These are phyloP conservation scores for Sebastolobus altivelis DNA, from an alignment of 2,797 vertebrate species.

Conservation along the genomic window DNA sequence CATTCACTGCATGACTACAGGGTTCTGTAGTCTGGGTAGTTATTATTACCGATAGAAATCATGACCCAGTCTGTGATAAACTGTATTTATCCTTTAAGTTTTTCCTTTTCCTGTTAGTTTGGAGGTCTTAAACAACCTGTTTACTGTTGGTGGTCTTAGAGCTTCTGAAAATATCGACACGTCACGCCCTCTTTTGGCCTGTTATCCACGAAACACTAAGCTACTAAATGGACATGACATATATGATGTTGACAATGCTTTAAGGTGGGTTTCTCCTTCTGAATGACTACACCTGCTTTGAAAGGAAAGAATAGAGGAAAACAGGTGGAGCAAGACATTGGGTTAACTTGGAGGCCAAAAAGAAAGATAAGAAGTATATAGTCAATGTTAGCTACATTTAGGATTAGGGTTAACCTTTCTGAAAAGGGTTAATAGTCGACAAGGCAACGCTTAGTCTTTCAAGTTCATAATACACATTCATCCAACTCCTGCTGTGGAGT, in stretches of 20 bases:
- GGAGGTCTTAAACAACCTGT: background rate
- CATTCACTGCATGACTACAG: background rate
- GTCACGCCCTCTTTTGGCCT: background rate
- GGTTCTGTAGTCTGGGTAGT: background rate
- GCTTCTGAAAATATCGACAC: background rate
- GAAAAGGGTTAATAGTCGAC: slow-evolving; percentile 52
- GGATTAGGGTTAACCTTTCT: slow-evolving; percentile 50
- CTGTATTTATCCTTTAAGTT: background rate
- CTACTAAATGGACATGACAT: background rate
- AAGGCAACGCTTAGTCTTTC: slow-evolving; percentile 13
- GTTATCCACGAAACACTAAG: background rate
- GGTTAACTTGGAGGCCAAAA: slow-evolving; percentile 9
- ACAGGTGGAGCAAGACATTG: background rate
- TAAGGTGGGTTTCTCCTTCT: slow-evolving; percentile 18
- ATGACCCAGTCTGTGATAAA: background rate
- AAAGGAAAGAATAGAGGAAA: slow-evolving; percentile 15
- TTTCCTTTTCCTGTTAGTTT: background rate
- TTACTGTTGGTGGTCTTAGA: background rate
- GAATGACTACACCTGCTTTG: slow-evolving; percentile 20
- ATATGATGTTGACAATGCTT: background rate
- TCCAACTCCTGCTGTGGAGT: background rate
- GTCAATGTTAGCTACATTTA: slow-evolving; percentile 25
- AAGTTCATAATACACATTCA: slow-evolving; percentile 40
- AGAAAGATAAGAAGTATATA: slow-evolving; percentile 53
- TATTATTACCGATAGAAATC: background rate